Conservation (phyloP, 2,888 invertebrate species). For the Parelbella ahira region DNA sequence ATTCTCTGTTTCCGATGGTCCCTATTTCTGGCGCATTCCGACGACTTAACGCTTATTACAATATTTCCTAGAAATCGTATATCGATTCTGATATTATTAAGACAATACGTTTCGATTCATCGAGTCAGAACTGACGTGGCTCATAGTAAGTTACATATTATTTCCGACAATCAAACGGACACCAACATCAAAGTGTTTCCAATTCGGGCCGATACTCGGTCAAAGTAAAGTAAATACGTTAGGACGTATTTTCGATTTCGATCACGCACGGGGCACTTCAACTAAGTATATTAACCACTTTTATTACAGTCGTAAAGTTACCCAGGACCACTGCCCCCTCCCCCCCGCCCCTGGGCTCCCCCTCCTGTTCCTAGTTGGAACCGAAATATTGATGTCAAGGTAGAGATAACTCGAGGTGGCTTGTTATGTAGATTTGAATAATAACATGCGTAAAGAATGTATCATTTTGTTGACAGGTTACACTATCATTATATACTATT, state of each 20-base stretch:
- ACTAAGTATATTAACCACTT: conserved; percentile 35
- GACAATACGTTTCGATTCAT: neutral
- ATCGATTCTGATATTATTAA: neutral
- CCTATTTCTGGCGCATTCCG: too few relatives aligned
- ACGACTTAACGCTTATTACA: too few relatives aligned
- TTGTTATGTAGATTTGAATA: too few relatives aligned
- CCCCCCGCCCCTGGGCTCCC: too few relatives aligned
- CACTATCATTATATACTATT: too few relatives aligned
- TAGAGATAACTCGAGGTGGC: neutral
- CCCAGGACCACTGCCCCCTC: conserved; percentile 1
- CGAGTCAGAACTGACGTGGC: too few relatives aligned
- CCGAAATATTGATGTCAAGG: conserved; percentile 5
- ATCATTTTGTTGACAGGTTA: too few relatives aligned
- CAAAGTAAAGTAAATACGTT: conserved; percentile 16
- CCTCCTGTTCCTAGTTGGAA: conserved; percentile 1
- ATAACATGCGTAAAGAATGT: too few relatives aligned
- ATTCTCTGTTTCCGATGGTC: too few relatives aligned
- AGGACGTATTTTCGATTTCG: conserved; percentile 32
- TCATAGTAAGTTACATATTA: too few relatives aligned
- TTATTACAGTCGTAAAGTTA: conserved; percentile 35
- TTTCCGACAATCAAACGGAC: neutral
- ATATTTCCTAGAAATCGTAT: too few relatives aligned
- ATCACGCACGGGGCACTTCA: conserved; percentile 33
- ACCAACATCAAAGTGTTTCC: neutral
- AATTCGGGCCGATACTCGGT: neutral